Evolutionary conservation across 2,888 invertebrate genomes (phyloP).

Genomic region (Dasysyrphus tricinctus): DNA sequence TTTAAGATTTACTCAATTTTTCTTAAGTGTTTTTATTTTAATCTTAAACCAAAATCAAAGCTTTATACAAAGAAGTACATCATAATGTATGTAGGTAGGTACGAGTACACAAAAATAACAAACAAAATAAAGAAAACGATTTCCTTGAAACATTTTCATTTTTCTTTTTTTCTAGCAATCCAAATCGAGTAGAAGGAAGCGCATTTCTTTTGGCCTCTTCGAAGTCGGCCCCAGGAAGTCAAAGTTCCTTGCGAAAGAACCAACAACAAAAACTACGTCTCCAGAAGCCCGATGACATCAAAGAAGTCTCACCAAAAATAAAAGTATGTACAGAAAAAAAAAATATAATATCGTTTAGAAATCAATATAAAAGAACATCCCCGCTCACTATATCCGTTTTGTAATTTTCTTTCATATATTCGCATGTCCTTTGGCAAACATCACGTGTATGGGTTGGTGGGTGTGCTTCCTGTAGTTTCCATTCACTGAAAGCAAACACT

Average conservation of each 20-base stretch:
- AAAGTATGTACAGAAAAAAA: constrained; percentile 37
- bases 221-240: constrained; percentile 8
- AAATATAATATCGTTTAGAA: constrained; percentile 47
- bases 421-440: constrained; percentile 50
- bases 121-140: constrained; percentile 15
- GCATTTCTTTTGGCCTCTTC: constrained; percentile 20
- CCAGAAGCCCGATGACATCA: constrained; percentile 21
- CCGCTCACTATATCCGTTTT: constrained; percentile 57
- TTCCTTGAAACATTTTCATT: not conserved
- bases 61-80: not conserved
- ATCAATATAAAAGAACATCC: constrained; percentile 59
- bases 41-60: not conserved
- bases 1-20: too few species aligned
- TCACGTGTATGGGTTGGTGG: constrained; percentile 9
- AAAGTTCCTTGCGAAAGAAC: not conserved
- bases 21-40: not conserved
- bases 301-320: constrained; percentile 13
- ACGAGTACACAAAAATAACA: not conserved
- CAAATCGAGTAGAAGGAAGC: constrained; percentile 22
- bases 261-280: constrained; percentile 9
- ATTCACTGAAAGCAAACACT: constrained; percentile 13
- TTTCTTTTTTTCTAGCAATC: constrained; percentile 33
- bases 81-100: too few species aligned
- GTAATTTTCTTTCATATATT: constrained; percentile 49
- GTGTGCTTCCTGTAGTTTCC: constrained; percentile 33